These are phyloP conservation scores for Acanthurus tractus DNA, from an alignment of 2,797 vertebrate species.

Conservation along the genomic window DNA sequence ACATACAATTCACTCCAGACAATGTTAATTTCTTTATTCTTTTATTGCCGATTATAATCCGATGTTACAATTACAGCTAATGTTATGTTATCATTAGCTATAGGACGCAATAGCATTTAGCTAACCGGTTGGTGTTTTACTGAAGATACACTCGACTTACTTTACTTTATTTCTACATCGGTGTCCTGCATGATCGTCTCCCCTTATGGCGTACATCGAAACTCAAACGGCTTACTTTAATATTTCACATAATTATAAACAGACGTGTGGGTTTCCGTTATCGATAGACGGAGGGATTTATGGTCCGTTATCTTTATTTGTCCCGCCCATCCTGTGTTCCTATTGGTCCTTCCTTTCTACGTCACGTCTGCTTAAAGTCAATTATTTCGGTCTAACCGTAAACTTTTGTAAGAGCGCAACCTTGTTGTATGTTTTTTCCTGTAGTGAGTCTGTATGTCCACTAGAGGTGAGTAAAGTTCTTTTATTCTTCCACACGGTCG, in stretches of 20 bases:
- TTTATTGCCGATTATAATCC: constrained; percentile 20
- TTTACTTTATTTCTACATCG: constrained; percentile 20
- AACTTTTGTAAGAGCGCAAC: background rate
- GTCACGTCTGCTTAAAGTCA: background rate
- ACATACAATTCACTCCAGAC: background rate
- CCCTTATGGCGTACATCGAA: background rate
- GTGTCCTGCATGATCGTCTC: background rate
- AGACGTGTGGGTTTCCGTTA: background rate
- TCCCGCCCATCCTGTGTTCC: constrained; percentile 14
- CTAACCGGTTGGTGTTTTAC: constrained; percentile 18
- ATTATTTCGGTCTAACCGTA: constrained; percentile 50
- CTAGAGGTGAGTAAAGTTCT: constrained; percentile 58
- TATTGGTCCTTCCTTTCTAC: constrained; percentile 42
- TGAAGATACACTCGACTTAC: constrained; percentile 35
- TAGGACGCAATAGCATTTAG: constrained; percentile 29
- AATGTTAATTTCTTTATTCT: background rate
- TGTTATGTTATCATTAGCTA: constrained; percentile 9
- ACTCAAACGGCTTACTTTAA: background rate
- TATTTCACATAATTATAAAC: constrained; percentile 18
- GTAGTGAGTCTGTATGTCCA: constrained; percentile 43
- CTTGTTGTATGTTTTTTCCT: background rate
- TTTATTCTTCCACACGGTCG: rapidly evolving
- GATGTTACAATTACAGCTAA: constrained; percentile 49
- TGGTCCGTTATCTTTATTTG: constrained; percentile 62
- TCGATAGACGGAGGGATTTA: background rate